Percentiles rank a stretch among this genome's conserved stretches.
Conservation (phyloP, 2,888 invertebrate species). For the Deroplatys truncata region DNA sequence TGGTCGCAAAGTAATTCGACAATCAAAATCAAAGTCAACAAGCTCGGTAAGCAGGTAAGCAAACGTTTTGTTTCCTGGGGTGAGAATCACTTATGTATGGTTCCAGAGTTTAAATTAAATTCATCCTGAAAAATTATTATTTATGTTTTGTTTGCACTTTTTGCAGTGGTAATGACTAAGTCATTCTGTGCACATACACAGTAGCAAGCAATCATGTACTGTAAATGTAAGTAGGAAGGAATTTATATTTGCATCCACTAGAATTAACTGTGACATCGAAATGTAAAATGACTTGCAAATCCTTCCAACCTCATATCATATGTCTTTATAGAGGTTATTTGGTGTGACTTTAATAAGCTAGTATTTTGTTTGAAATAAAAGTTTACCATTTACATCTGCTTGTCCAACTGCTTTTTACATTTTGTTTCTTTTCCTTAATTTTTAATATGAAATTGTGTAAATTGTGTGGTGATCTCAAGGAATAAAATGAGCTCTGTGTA, state of each 20-base stretch:
- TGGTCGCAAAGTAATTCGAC: constrained; percentile 30
- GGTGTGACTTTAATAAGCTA: not conserved
- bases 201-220: not conserved
- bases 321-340: not conserved
- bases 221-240: not conserved
- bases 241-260: not conserved
- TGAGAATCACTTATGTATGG: not conserved
- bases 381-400: no score
- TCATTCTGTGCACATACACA: not conserved
- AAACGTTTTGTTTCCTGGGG: not conserved
- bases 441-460: not conserved
- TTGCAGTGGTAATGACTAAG: not conserved
- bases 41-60: not conserved
- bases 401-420: no score
- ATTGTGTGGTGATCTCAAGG: not conserved
- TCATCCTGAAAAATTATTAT: not conserved
- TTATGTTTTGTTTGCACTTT: not conserved
- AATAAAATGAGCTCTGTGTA: not conserved
- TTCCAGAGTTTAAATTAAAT: not conserved
- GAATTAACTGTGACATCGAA: not conserved
- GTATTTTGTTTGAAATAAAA: not conserved
- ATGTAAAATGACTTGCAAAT: not conserved
- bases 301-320: not conserved
- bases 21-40: constrained; percentile 4
- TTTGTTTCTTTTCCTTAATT: no score